A percentile compares a stretch with the other conserved stretches of the same genome.
phyloP scores from a whole-genome alignment of 2,888 invertebrate genomes.

The Sisyra terminalis region DNA sequence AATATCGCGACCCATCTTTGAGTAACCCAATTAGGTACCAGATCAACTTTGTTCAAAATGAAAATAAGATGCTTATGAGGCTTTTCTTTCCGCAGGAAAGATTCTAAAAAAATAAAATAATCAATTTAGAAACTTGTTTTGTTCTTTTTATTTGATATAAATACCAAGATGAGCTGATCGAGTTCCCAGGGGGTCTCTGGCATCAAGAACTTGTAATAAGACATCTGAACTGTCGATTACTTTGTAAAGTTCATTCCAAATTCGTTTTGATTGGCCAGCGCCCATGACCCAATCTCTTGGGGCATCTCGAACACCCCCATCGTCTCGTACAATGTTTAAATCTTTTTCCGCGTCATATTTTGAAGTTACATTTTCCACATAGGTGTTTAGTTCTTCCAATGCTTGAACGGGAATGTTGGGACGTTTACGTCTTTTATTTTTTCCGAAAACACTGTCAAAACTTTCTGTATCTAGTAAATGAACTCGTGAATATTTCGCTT shows the following conservation, averaged over 20 bases:
- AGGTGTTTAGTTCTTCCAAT: slow-evolving; percentile 58
- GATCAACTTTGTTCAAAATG: slow-evolving; percentile 89
- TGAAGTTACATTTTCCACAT: slow-evolving; percentile 51
- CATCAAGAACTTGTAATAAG: slow-evolving; percentile 88
- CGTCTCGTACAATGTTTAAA: slow-evolving; percentile 64
- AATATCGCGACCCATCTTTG: slow-evolving; percentile 94
- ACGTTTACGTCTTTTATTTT: slow-evolving; percentile 79
- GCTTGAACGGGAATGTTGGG: slow-evolving; percentile 65
- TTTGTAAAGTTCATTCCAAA: slow-evolving; percentile 99
- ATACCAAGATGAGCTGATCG: slow-evolving; percentile 69
- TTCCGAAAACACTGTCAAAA: slow-evolving; percentile 89
- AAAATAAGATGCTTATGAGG: slow-evolving; percentile 95
- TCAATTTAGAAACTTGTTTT: no score
- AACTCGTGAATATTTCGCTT: slow-evolving; percentile 74
- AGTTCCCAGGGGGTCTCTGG: slow-evolving; percentile 93
- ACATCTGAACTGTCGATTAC: slow-evolving; percentile 98
- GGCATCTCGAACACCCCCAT: slow-evolving; percentile 61
- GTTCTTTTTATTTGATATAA: no score
- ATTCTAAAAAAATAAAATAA: slow-evolving; percentile 30
- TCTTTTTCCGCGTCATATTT: slow-evolving; percentile 74
- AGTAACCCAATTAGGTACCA: slow-evolving; percentile 96
- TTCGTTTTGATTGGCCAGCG: slow-evolving; percentile 90
- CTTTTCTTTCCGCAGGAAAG: slow-evolving; percentile 85
- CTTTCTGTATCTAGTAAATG: slow-evolving; percentile 93
- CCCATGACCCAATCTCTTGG: slow-evolving; percentile 88